Evolutionary conservation across 2,113 vertebrate genomes (phyloP).

Genomic region (Neolamprologus brichardi): DNA sequence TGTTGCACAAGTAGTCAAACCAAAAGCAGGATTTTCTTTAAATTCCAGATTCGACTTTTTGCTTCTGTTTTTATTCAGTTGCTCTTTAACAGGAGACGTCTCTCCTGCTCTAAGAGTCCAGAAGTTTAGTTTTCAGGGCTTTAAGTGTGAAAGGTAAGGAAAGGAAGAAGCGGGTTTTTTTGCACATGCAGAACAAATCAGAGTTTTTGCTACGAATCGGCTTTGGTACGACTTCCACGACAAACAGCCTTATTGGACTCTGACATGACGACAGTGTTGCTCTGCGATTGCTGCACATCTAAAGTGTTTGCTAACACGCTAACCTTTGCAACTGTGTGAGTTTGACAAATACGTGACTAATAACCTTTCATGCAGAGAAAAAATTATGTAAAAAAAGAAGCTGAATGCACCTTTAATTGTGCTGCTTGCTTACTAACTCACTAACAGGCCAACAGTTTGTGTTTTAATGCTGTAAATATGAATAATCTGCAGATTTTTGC

Average conservation of each 20-base stretch:
- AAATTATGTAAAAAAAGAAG: not conserved
- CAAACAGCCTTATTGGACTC: not conserved
- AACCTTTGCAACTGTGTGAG: not conserved
- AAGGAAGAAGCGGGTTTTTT: not conserved
- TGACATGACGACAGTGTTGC: not conserved
- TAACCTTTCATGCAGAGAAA: not conserved
- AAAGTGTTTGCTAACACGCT: not conserved
- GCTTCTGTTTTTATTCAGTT: not conserved
- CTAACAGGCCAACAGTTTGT: not conserved
- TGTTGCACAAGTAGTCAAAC: rapidly evolving
- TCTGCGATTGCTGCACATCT: not conserved
- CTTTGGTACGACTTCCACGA: not conserved
- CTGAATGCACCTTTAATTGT: not conserved
- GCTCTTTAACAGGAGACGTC: not conserved
- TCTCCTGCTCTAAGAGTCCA: not conserved
- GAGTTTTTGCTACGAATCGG: not conserved
- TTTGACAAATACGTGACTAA: not conserved
- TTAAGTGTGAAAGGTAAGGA: not conserved
- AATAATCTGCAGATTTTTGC: not conserved
- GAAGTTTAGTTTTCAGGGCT: not conserved
- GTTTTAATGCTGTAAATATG: not conserved
- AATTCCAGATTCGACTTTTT: not conserved
- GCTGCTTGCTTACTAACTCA: not conserved
- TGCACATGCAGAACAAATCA: not conserved
- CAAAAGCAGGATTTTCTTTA: not conserved